phyloP scores from a whole-genome alignment of 2,113 vertebrate species.

The Boulengeromyrus knoepffleri region DNA sequence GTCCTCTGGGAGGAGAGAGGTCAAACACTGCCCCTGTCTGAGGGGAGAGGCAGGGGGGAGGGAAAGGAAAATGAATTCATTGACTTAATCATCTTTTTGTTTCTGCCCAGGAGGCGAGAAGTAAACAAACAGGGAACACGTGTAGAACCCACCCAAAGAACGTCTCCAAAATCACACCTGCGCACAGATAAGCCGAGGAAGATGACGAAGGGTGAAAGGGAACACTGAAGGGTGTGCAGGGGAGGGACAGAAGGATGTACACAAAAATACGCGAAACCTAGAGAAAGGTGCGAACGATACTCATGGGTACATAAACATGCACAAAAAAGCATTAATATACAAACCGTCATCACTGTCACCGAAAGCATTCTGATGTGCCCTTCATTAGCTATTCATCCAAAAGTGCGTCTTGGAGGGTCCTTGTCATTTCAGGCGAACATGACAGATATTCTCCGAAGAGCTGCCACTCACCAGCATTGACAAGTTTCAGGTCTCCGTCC shows the following conservation, averaged over 20 bases:
- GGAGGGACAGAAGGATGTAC: not conserved
- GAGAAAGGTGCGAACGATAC: not conserved
- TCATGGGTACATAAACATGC: not conserved
- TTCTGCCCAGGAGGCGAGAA: not conserved
- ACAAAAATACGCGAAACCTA: not conserved
- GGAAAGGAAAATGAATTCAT: not conserved
- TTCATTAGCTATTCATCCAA: not conserved
- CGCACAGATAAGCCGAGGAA: not conserved
- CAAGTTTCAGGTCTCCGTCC: not conserved
- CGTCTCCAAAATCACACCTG: not conserved
- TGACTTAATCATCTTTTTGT: conserved; percentile 4
- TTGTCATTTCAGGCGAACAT: not conserved
- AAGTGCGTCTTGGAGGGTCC: not conserved
- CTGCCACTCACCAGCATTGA: not conserved
- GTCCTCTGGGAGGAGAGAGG: not conserved
- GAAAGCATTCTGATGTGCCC: not conserved
- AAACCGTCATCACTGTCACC: not conserved
- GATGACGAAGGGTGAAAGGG: not conserved
- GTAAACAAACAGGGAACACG: not conserved
- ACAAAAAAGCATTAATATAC: not conserved
- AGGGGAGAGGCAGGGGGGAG: not conserved
- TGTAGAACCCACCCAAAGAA: not conserved
- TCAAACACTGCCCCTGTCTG: conserved; percentile 16
- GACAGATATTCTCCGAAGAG: not conserved
- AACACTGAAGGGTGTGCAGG: not conserved